These are phyloP conservation scores for Melieria picta DNA, from an alignment of 2,888 invertebrate species.

Conservation along the genomic window DNA sequence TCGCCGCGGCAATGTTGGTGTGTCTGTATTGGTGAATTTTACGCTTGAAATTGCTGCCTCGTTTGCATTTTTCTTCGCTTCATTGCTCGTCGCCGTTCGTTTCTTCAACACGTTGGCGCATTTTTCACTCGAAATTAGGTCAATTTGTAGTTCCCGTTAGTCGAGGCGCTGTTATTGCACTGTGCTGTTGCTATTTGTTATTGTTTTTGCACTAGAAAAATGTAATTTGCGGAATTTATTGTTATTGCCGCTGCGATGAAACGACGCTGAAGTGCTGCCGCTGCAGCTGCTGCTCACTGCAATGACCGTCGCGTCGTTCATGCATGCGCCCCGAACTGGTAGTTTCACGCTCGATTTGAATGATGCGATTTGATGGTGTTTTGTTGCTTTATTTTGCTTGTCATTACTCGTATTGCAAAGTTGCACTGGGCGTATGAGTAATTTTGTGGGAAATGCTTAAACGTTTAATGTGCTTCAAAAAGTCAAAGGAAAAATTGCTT, in stretches of 20 bases:
- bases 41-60: not conserved
- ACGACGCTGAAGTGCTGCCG: not conserved
- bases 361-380: too few species aligned
- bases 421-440: too few species aligned
- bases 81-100: too few species aligned
- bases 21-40: not conserved
- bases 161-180: slow-evolving; percentile 10
- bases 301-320: not conserved
- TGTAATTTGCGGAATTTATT: slow-evolving; percentile 38
- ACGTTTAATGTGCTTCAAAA: too few species aligned
- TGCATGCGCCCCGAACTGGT: not conserved
- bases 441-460: too few species aligned
- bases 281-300: not conserved
- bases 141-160: slow-evolving; percentile 40
- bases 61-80: not conserved
- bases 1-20: not conserved
- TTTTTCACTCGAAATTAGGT: slow-evolving; percentile 36
- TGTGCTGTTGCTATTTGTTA: not conserved
- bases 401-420: too few species aligned
- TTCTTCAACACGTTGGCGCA: not conserved
- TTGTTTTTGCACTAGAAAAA: slow-evolving; percentile 15
- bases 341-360: not conserved
- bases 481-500: too few species aligned
- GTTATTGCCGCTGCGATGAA: slow-evolving; percentile 33
- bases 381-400: too few species aligned